Conservation (phyloP, 1,140 invertebrate genomes). For the Bactericera cockerelli region DNA sequence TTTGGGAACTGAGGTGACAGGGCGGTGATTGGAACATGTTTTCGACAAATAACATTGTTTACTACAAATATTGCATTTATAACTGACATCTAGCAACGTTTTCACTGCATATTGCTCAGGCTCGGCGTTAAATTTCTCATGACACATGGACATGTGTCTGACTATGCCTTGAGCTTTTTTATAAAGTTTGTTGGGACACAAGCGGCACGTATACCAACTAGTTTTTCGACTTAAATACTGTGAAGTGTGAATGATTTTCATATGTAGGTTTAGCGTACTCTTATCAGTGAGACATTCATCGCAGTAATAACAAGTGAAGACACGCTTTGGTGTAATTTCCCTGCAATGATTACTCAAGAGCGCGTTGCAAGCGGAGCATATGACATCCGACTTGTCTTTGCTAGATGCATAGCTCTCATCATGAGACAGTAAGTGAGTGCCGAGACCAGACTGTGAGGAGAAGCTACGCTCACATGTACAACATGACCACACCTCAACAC, state of each 20-base stretch:
- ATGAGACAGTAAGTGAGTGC: not conserved
- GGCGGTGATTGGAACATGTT: not conserved
- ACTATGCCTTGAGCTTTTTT: not conserved
- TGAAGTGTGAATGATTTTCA: too few species aligned
- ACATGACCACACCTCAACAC: conserved; percentile 3
- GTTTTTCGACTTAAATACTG: not conserved
- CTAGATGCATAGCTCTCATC: not conserved
- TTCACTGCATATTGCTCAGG: not conserved
- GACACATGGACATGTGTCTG: not conserved
- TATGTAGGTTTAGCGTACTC: too few species aligned
- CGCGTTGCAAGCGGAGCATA: too few species aligned
- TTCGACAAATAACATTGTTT: not conserved
- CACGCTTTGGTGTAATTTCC: not conserved
- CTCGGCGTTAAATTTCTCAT: not conserved
- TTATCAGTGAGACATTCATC: conserved; percentile 1
- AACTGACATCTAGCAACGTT: not conserved
- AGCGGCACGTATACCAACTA: not conserved
- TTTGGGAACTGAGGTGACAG: too few species aligned
- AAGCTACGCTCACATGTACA: not conserved
- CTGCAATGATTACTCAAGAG: not conserved
- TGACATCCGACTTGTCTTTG: too few species aligned
- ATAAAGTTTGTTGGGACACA: not conserved
- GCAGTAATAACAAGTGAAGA: conserved; percentile 10
- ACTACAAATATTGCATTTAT: not conserved
- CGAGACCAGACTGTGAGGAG: not conserved